Evolutionary conservation across 2,113 vertebrate species (phyloP), one percentile per base, ranked within the genome.

Genomic region (Chloroceryle aenea): DNA sequence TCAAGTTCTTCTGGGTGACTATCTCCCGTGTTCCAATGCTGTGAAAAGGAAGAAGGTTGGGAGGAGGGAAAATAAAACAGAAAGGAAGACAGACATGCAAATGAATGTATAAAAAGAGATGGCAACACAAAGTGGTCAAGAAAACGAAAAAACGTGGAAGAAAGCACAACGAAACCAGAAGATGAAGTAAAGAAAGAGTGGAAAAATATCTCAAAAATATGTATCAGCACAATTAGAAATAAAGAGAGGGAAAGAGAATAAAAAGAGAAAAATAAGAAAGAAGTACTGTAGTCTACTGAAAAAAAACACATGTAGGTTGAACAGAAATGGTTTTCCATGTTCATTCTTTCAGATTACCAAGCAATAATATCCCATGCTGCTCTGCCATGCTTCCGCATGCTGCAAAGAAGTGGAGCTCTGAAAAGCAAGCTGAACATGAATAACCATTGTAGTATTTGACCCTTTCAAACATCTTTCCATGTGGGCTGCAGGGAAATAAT

Each of bases 1-100:
- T 99, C 98, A 99, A 98, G 98, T 99, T 99, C 99, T 99, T 99
- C 99, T 99, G 99, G 98, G 98, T 99, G 98, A 99, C 99, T 98
- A 99, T 98, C 98, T 99, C 99, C 98, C 99, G 98, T 94, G 99
- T 99, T 98, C 99, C 99, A 99, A 99, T 98, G 98, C 99, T 99
- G 99, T 98, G 98, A 98, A 98, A 98, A 98, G 98, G 98, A 98
- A 97, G 96, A 97, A 95, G 97, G 97, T 97, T 97, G 91, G 96
- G 97, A 97, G 95, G 97, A 97, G 95, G 97, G 93, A 91, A 95
- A 98, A 97, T 83, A 89, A 96, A 96, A 79, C 71, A 95, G 59
- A 95, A 93, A 91, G 50, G 94, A 98, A 91, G 87, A 95, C 0
- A 1, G 87, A 96, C 97, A 94, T 98, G 98, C 98, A 94, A 93